Base-by-base conservation (phyloP, 2,888 invertebrate genomes). In the Macrosoma leucophasiata region DNA sequence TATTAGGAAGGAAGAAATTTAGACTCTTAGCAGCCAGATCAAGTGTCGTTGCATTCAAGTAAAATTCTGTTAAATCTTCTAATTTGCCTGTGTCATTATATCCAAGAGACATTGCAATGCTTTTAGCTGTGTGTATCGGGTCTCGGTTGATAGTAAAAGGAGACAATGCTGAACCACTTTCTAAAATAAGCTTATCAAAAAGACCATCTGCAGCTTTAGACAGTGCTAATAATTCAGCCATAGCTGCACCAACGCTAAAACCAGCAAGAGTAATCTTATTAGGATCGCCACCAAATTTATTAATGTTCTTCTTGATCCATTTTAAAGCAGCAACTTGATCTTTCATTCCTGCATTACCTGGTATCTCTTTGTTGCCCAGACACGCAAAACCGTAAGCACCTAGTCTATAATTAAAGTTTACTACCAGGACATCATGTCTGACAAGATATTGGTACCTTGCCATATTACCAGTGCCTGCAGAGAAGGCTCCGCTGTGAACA, bases 271-370 rank as follows among this genome's bases (percentile, higher is more conserved):
- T 95, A 1, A 96, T 87, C 54, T 89, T 88, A 17, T 88, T 85
- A 0, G 90, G 89, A 73, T 95, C 91, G 5, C 96, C 96, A 10
- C 94, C 93, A 62, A 96, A 95, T 30, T 87, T 85, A 9, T 50
- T 77, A 4, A 95, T 91, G 61, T 95, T 91, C 41, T 90, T 88
- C 41, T 89, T 87, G 1, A 93, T 85, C 91, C 93, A 93, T 44
- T 87, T 71, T 26, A 97, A 71, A 0, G 93, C 94, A 59, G 93
- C 86, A 30, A 91, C 87, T 62, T 96, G 93, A 63, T 97, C 96
- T 62, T 92, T 90, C 26, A 97, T 63, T 0, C 92, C 97, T 42
- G 93, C 90, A 65, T 97, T 97, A 0, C 96, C 96, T 0, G 92
- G 89, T 13, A 89, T 87, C 43, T 87, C 86, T 48, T 79, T 69